Percentiles rank a stretch among this genome's conserved stretches.
Conservation (phyloP, 2,888 invertebrate genomes). For the Zaprionus bogoriensis region DNA sequence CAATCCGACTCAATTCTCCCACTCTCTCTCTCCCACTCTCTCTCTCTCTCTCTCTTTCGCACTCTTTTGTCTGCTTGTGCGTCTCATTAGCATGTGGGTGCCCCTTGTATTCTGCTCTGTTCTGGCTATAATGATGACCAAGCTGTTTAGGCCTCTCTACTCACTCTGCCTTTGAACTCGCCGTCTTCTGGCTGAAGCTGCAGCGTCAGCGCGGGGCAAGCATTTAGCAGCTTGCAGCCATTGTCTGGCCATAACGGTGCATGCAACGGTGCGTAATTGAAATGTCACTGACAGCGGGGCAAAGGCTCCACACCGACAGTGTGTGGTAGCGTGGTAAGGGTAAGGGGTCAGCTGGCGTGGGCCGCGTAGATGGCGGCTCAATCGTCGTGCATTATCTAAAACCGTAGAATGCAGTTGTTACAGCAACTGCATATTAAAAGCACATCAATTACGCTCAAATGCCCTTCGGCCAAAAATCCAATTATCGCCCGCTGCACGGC, state of each 20-base stretch:
- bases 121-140: slow-evolving; percentile 51
- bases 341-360: neutral
- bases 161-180: slow-evolving; percentile 44
- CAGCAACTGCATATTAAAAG: slow-evolving; percentile 42
- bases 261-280: slow-evolving; percentile 55
- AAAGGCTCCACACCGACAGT: neutral
- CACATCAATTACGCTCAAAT: slow-evolving; percentile 24
- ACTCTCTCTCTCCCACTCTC: neutral
- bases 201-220: slow-evolving; percentile 31
- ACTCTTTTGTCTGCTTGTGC: slow-evolving; percentile 32
- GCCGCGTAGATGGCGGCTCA: neutral
- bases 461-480: slow-evolving; percentile 50
- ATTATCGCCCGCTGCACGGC: slow-evolving; percentile 34
- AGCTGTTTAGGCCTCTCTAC: slow-evolving; percentile 40
- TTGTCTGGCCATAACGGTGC: slow-evolving; percentile 55
- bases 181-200: slow-evolving; percentile 33
- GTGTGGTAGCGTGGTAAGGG: neutral
- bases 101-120: slow-evolving; percentile 2
- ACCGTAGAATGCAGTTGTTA: slow-evolving; percentile 16
- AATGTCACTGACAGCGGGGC: slow-evolving; percentile 46
- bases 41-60: neutral
- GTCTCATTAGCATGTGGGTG: slow-evolving; percentile 69
- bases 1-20: slow-evolving; percentile 1
- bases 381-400: slow-evolving; percentile 25
- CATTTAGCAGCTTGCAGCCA: slow-evolving; percentile 28